Evolutionary conservation across 2,888 invertebrate species (phyloP), one percentile per base, ranked within the genome.

Genomic region (Drosophila quinaria): DNA sequence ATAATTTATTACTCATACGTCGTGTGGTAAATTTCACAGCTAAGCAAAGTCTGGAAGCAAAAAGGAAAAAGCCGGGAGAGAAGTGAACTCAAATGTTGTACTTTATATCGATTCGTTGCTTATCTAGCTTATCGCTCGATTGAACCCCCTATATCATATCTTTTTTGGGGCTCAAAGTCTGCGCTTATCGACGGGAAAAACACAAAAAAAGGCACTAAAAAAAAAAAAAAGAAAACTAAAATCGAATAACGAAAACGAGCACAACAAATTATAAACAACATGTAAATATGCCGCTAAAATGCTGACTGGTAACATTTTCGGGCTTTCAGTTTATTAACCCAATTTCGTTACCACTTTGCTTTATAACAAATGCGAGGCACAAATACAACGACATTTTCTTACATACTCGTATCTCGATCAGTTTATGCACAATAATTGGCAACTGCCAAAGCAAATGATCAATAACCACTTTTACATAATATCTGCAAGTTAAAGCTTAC

Each of bases 321-420:
- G 54, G 22, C 42, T 44, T 79, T 76, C 67, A 77, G 88, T 83
- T 83, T 88, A 79, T 88, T 88, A 86, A 84, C 83, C 89, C 74
- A 69, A 71, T 84, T 67, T 22, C 37, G 55, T 37, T 19, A 42
- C 46, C 59, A 47, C 42, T 52, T 37, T 8, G 47, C 47, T 49
- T 31, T 31, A 31, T 35, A 35, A 44, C 35, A 37, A 37, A 51
- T 17, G n/a, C 51, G n/a, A 19, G 15, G 3, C 11, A 29, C 10
- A 41, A 54, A 55, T 19, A 31, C 41, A 10, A 8, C 19, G 19
- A 42, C 13, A 6, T 44, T 50, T 50, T 33, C 49, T 19, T 10
- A 8, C 33, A 13, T 33, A 49, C 33, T 31, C 44, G 25, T 39
- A 55, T 74, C 62, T 67, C 25, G 35, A 72, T 62, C 46, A 47